These are phyloP conservation scores for Lamprotornis superbus DNA, from an alignment of 2,113 vertebrate genomes.

Conservation along the genomic window DNA sequence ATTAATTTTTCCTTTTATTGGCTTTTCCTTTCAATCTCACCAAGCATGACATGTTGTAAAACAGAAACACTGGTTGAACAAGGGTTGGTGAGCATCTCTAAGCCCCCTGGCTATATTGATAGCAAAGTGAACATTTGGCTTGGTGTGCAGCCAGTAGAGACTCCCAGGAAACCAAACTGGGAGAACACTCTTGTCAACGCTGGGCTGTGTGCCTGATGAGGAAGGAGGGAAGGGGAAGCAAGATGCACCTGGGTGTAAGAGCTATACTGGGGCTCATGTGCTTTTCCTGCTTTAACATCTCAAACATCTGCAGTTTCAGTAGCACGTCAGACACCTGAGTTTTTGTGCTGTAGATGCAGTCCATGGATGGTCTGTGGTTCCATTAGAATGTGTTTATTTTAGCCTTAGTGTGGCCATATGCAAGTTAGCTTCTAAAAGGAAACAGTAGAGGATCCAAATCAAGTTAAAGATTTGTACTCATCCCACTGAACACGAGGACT, in stretches of 20 bases:
- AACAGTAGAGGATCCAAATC: background rate
- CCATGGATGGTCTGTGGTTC: background rate
- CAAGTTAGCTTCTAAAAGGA: background rate
- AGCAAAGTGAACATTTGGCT: constrained; percentile 53
- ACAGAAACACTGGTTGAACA: constrained; percentile 43
- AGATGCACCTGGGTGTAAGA: background rate
- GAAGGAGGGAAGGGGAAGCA: background rate
- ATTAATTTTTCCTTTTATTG: constrained; percentile 62
- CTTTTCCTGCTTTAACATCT: background rate
- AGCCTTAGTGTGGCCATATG: background rate
- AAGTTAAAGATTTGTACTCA: background rate
- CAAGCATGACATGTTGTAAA: constrained; percentile 58
- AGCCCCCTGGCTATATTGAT: constrained; percentile 45
- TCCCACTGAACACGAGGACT: background rate
- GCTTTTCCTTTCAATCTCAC: constrained; percentile 39
- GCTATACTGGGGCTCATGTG: fast-evolving
- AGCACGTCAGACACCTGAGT: background rate
- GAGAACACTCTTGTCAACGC: background rate
- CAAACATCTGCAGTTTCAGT: background rate
- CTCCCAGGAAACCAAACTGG: constrained; percentile 23
- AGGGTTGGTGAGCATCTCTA: constrained; percentile 25
- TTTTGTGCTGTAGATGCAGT: background rate
- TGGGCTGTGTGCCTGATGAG: background rate
- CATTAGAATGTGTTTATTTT: background rate
- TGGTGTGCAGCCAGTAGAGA: constrained; percentile 33